These are phyloP conservation scores for Opisthocomus hoazin DNA, from an alignment of 2,113 vertebrate genomes.

Conservation along the genomic window DNA sequence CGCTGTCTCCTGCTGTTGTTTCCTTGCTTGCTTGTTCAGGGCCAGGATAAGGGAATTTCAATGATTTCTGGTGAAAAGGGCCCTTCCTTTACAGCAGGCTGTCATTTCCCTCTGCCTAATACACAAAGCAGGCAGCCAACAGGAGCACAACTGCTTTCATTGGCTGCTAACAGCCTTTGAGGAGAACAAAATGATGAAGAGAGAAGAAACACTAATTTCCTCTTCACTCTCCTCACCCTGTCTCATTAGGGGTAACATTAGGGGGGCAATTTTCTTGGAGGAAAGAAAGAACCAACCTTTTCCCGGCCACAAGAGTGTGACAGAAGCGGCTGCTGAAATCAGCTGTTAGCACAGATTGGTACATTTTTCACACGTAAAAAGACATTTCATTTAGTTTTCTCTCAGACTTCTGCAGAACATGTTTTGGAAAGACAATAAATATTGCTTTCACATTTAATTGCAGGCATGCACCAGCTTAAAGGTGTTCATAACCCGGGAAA, in stretches of 20 bases:
- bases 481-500: background rate
- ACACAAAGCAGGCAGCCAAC: slow-evolving; percentile 43
- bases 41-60: slow-evolving; percentile 40
- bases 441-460: background rate
- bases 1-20: slow-evolving; percentile 26
- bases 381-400: background rate
- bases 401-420: background rate
- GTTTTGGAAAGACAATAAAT: background rate
- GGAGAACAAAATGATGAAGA: background rate
- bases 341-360: background rate
- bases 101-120: slow-evolving; percentile 11
- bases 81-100: slow-evolving; percentile 33
- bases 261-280: slow-evolving; percentile 1
- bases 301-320: background rate
- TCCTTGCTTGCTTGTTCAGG: slow-evolving; percentile 1
- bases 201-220: slow-evolving; percentile 27
- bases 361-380: background rate
- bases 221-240: background rate
- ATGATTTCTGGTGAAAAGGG: slow-evolving; percentile 37
- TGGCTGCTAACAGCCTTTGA: slow-evolving; percentile 10
- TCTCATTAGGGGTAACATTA: background rate
- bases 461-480: background rate
- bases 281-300: background rate
- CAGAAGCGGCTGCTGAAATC: slow-evolving; percentile 22
- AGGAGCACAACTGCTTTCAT: slow-evolving; percentile 18